Conservation (phyloP, 2,888 invertebrate species). For the Pemphredon lugubris region DNA sequence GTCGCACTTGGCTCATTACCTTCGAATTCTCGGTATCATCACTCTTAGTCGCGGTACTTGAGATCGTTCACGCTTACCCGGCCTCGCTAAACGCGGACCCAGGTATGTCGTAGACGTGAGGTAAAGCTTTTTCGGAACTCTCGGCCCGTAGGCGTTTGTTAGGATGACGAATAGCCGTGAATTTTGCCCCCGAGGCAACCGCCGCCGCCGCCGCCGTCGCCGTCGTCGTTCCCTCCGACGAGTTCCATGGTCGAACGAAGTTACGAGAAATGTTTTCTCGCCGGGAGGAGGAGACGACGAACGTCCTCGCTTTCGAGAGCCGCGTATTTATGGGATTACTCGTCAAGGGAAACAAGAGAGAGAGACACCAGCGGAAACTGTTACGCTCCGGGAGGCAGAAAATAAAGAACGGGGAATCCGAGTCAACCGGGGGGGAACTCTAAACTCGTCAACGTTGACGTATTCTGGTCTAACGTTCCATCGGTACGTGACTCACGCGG, state of each 20-base stretch:
- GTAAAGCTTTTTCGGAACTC: constrained; percentile 7
- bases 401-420: constrained; percentile 60
- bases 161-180: constrained; percentile 43
- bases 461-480: too few relatives aligned
- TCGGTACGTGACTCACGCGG: too few relatives aligned
- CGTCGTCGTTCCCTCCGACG: constrained; percentile 18
- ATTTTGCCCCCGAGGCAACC: too few relatives aligned
- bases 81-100: not conserved
- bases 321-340: constrained; percentile 66
- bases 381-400: constrained; percentile 63
- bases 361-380: constrained; percentile 66
- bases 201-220: too few relatives aligned
- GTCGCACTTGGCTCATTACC: constrained; percentile 46
- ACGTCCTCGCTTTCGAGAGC: too few relatives aligned
- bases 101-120: constrained; percentile 1
- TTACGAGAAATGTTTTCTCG: too few relatives aligned
- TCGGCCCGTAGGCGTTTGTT: constrained; percentile 20
- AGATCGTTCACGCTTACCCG: not conserved
- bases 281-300: too few relatives aligned
- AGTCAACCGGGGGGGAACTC: too few relatives aligned
- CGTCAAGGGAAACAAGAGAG: constrained; percentile 59
- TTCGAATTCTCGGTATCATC: constrained; percentile 35
- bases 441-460: too few relatives aligned
- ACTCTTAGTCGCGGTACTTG: constrained; percentile 26
- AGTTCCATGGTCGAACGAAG: too few relatives aligned